Evolutionary conservation across 2,888 invertebrate genomes (phyloP).

Genomic region (Netelia melanura): DNA sequence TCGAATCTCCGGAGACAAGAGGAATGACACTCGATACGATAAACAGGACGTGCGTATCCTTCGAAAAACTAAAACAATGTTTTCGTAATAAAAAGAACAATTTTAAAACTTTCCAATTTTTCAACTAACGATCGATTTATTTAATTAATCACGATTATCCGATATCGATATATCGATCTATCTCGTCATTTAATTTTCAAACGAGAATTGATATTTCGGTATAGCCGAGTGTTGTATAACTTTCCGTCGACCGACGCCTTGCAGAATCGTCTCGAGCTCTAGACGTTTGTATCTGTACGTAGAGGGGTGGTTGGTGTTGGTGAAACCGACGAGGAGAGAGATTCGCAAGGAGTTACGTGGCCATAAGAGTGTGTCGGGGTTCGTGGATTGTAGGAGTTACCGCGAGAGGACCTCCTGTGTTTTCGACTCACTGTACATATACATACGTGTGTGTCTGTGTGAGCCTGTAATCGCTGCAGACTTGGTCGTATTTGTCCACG

Average conservation of each 20-base stretch:
- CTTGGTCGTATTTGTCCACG: slow-evolving; percentile 74
- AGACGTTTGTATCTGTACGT: slow-evolving; percentile 14
- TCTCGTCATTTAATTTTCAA: slow-evolving; percentile 34
- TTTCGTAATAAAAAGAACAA: not conserved
- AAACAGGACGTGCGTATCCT: not conserved
- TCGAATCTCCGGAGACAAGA: not conserved
- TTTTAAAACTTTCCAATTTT: not conserved
- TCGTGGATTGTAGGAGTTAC: slow-evolving; percentile 54
- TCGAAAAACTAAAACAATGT: not conserved
- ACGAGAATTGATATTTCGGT: slow-evolving; percentile 23
- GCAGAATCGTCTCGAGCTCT: slow-evolving; percentile 6
- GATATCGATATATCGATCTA: slow-evolving; percentile 40
- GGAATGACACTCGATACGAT: not conserved
- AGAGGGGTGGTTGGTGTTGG: slow-evolving; percentile 24
- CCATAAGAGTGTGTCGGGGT: slow-evolving; percentile 34
- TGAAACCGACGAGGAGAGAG: slow-evolving; percentile 41
- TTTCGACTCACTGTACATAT: slow-evolving; percentile 29
- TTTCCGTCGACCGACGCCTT: not conserved
- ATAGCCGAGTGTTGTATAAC: slow-evolving; percentile 9
- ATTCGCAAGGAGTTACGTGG: slow-evolving; percentile 43
- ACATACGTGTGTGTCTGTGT: slow-evolving; percentile 14
- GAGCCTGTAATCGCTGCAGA: slow-evolving; percentile 55
- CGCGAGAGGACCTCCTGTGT: slow-evolving; percentile 52
- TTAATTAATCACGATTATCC: slow-evolving; percentile 17
- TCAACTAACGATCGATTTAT: slow-evolving; percentile 9